Conservation (phyloP, 35 echinoderm and acorn worm genomes). For the Hemicentrotus pulcherrimus region DNA sequence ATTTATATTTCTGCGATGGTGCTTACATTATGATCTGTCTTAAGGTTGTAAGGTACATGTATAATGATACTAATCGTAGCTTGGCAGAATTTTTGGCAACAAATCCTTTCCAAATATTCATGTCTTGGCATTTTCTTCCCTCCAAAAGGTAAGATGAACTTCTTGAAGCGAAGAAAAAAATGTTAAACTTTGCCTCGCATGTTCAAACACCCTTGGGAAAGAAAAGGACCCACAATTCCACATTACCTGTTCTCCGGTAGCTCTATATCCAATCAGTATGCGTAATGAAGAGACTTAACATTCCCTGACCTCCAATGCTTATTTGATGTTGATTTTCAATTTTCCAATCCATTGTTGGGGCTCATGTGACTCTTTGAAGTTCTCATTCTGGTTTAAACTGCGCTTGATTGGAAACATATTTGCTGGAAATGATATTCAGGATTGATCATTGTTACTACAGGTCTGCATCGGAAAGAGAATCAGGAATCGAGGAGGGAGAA, state of each 20-base stretch:
- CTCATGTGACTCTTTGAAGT: background rate
- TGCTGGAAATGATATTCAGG: slow-evolving; percentile 11
- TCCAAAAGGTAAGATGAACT: background rate
- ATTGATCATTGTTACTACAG: background rate
- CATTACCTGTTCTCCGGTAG: background rate
- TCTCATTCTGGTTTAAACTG: background rate
- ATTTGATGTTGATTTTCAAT: slow-evolving; percentile 13
- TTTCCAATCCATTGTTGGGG: slow-evolving; percentile 10
- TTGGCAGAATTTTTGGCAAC: no score
- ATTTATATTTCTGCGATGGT: background rate
- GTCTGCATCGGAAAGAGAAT: background rate
- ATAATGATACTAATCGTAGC: no score
- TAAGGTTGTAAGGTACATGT: background rate
- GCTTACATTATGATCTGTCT: background rate
- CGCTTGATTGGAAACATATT: slow-evolving; percentile 6
- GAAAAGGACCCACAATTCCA: background rate
- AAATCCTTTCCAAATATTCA: background rate
- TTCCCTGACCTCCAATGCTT: background rate
- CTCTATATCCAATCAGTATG: background rate
- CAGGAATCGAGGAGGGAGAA: background rate
- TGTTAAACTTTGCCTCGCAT: background rate
- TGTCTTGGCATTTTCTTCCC: background rate
- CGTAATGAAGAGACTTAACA: slow-evolving; percentile 2
- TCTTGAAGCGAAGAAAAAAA: slow-evolving; percentile 6
- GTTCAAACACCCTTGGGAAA: slow-evolving; percentile 10